Conservation (phyloP, 2,888 invertebrate species). For the Dasysyrphus tricinctus region DNA sequence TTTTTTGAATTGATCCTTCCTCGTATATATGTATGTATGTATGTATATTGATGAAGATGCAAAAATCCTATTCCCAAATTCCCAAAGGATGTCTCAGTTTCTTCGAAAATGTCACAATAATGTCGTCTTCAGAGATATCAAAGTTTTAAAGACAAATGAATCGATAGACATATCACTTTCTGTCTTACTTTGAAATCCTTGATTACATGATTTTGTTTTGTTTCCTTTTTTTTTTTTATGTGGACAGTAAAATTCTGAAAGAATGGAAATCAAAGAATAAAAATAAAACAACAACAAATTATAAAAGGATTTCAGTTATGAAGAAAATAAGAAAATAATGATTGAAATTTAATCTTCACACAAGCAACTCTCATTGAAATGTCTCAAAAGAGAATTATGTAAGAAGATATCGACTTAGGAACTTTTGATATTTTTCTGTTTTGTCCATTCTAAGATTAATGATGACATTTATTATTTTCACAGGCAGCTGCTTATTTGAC, state of each 20-base stretch:
- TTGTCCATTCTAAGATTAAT: background rate
- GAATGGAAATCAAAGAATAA: background rate
- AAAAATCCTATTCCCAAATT: background rate
- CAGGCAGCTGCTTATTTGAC: background rate
- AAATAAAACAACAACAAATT: background rate
- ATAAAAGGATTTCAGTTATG: background rate
- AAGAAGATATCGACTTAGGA: background rate
- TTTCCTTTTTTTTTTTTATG: background rate
- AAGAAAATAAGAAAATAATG: background rate
- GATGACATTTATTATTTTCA: background rate
- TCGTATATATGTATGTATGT: no score
- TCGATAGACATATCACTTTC: conserved; percentile 1
- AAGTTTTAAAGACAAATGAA: background rate
- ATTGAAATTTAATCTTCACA: conserved; percentile 4
- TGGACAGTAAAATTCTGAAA: background rate
- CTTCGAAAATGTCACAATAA: conserved; percentile 2
- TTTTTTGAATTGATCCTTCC: background rate
- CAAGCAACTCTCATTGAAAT: background rate
- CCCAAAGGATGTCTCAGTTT: background rate
- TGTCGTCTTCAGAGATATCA: background rate
- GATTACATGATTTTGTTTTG: conserved; percentile 1
- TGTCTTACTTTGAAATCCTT: background rate
- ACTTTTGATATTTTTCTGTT: background rate
- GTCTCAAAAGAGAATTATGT: background rate
- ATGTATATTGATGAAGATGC: no score